These are phyloP conservation scores for Aspiorhynchus laticeps DNA, from an alignment of 2,113 vertebrate genomes.

Conservation along the genomic window DNA sequence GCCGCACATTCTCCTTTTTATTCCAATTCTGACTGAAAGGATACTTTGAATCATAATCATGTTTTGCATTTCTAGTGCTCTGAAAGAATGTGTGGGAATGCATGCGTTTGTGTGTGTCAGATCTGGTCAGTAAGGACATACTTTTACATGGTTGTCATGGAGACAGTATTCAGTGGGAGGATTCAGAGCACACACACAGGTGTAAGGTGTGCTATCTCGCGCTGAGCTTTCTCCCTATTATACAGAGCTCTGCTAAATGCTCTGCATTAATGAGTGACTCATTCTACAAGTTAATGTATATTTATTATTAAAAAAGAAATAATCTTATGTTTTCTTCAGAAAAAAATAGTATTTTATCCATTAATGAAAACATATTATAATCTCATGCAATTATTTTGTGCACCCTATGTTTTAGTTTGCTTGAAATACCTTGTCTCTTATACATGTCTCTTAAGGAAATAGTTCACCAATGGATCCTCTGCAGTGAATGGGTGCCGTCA, in stretches of 20 bases:
- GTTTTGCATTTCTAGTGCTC: conserved; percentile 32
- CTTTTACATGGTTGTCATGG: conserved; percentile 49
- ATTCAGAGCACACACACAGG: neutral
- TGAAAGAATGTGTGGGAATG: conserved; percentile 26
- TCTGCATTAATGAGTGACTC: neutral
- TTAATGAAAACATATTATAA: neutral
- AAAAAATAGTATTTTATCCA: no score
- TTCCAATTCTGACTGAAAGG: conserved; percentile 12
- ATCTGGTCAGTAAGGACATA: conserved; percentile 43
- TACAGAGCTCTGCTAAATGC: neutral
- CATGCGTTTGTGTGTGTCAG: conserved; percentile 24
- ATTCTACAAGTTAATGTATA: neutral
- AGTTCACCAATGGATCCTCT: no score
- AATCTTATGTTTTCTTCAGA: no score
- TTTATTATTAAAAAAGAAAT: neutral
- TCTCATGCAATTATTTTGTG: neutral
- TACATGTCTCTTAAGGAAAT: no score
- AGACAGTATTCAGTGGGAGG: conserved; percentile 41
- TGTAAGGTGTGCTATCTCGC: neutral
- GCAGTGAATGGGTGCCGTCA: no score
- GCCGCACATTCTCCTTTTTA: neutral
- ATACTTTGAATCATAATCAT: conserved; percentile 22
- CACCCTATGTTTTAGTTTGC: neutral
- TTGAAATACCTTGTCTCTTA: neutral
- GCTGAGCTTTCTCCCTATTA: neutral